Conservation (phyloP, 2,888 invertebrate genomes). For the Cryptus viduatorius region DNA sequence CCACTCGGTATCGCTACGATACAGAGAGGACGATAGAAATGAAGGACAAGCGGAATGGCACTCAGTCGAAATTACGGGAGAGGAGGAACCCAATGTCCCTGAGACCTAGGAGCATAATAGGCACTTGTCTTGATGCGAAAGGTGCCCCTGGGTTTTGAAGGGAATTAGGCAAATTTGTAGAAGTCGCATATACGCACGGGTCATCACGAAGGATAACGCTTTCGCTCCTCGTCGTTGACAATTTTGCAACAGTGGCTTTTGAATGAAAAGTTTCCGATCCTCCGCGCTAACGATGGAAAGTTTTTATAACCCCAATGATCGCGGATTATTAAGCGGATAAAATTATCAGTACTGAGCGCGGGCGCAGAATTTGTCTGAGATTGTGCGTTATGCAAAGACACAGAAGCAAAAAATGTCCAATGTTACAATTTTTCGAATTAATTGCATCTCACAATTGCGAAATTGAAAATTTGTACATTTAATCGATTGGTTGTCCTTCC, state of each 20-base stretch:
- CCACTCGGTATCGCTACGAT: constrained; percentile 49
- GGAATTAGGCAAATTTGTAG: constrained; percentile 68
- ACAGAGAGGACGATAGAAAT: constrained; percentile 60
- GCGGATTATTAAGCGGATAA: background rate
- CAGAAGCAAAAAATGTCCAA: too few relatives aligned
- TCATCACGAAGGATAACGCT: constrained; percentile 58
- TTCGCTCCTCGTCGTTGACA: constrained; percentile 38
- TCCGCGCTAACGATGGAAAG: constrained; percentile 5
- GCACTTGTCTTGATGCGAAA: constrained; percentile 69
- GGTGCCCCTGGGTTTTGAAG: constrained; percentile 66
- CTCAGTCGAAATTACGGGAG: constrained; percentile 77
- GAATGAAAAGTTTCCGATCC: constrained; percentile 60
- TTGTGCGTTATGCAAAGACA: too few relatives aligned
- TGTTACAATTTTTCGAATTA: background rate
- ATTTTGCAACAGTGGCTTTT: constrained; percentile 47
- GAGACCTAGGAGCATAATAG: constrained; percentile 69
- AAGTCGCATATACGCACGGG: constrained; percentile 57
- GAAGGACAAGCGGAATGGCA: constrained; percentile 57
- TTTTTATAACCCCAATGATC: constrained; percentile 8
- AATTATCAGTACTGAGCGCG: background rate
- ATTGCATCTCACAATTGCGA: background rate
- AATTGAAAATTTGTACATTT: background rate
- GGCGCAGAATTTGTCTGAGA: too few relatives aligned
- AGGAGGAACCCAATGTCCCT: constrained; percentile 70
- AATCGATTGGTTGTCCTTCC: background rate